Evolutionary conservation across 2,797 vertebrate genomes (phyloP).

Genomic region (Rhinatrema bivittatum): DNA sequence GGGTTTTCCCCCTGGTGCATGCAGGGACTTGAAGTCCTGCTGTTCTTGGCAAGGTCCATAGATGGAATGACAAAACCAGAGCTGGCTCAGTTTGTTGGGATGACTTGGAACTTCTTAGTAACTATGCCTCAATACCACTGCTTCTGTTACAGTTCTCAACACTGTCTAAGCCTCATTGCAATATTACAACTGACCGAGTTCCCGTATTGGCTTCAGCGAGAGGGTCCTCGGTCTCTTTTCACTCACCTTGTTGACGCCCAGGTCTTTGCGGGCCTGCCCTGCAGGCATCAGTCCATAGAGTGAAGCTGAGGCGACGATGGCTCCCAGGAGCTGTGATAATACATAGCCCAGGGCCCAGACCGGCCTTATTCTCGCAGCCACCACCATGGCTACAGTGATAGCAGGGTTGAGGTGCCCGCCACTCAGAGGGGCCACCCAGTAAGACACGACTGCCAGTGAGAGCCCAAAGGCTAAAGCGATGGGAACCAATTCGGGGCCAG

Average conservation of each 20-base stretch:
- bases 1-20: too few relatives aligned
- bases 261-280: neutral
- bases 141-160: too few relatives aligned
- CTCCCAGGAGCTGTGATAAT: constrained; percentile 16
- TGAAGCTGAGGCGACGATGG: constrained; percentile 6
- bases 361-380: constrained; percentile 9
- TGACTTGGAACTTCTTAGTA: too few relatives aligned
- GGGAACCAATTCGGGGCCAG: neutral
- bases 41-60: too few relatives aligned
- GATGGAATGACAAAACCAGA: too few relatives aligned
- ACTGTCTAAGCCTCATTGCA: too few relatives aligned
- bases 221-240: neutral
- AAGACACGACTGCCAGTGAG: constrained; percentile 1
- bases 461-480: constrained; percentile 20
- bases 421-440: constrained; percentile 5
- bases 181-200: too few relatives aligned
- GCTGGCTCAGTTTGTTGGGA: too few relatives aligned
- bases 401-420: constrained; percentile 27
- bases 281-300: constrained; percentile 6
- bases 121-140: too few relatives aligned
- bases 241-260: constrained; percentile 23
- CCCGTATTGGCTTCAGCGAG: too few relatives aligned
- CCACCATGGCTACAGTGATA: constrained; percentile 15
- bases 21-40: too few relatives aligned
- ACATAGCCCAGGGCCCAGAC: constrained; percentile 15